phyloP scores from a whole-genome alignment of 2,888 invertebrate species.

The Caenorhabditis sp. region DNA sequence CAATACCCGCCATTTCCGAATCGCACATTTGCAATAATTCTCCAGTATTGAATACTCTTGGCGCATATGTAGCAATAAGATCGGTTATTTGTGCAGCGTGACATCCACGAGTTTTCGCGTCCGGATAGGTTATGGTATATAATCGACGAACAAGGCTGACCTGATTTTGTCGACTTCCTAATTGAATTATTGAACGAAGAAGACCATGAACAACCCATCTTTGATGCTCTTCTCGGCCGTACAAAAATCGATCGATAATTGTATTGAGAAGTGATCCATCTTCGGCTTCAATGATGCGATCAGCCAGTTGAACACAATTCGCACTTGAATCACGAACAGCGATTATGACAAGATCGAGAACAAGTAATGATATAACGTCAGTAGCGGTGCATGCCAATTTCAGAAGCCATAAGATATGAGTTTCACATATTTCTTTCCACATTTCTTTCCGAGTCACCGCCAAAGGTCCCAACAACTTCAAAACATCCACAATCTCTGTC shows the following conservation, averaged over 20 bases:
- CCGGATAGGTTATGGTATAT: conserved; percentile 85
- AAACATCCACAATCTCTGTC: conserved; percentile 51
- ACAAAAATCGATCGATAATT: conserved; percentile 45
- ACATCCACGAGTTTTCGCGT: conserved; percentile 87
- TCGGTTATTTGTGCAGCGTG: conserved; percentile 97
- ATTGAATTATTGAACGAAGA: conserved; percentile 50
- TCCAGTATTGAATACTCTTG: conserved; percentile 77
- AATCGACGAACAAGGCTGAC: conserved; percentile 79
- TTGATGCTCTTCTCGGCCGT: conserved; percentile 41
- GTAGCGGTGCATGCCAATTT: conserved; percentile 39
- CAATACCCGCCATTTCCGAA: conserved; percentile 34
- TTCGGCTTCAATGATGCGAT: conserved; percentile 40
- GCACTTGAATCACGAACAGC: conserved; percentile 39
- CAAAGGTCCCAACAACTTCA: conserved; percentile 26
- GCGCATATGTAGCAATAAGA: conserved; percentile 89
- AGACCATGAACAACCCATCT: conserved; percentile 55
- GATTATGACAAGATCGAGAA: conserved; percentile 44
- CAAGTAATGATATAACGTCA: conserved; percentile 38
- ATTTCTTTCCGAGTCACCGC: conserved; percentile 35
- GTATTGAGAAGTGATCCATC: conserved; percentile 33
- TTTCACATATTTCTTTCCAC: conserved; percentile 43
- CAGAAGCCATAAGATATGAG: conserved; percentile 42
- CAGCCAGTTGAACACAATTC: conserved; percentile 31
- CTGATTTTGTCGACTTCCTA: conserved; percentile 51
- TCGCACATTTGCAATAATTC: conserved; percentile 40